Evolutionary conservation across 2,888 invertebrate species (phyloP).

Genomic region (Idaea aversata): DNA sequence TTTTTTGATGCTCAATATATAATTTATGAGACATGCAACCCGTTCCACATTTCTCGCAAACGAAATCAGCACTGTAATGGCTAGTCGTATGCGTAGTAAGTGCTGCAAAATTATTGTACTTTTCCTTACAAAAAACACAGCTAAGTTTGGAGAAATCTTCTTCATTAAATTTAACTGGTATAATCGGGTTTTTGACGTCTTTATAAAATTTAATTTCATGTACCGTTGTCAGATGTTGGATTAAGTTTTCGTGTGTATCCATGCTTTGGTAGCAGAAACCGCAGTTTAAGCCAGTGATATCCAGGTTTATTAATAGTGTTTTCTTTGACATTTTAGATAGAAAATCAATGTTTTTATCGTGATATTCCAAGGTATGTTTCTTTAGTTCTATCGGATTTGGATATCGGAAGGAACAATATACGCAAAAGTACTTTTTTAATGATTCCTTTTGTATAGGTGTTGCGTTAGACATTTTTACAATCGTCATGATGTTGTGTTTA

Average conservation of each 20-base stretch:
- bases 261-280: constrained; percentile 16
- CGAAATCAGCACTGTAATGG: too few relatives aligned
- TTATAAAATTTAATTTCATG: too few relatives aligned
- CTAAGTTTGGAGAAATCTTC: too few relatives aligned
- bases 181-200: too few relatives aligned
- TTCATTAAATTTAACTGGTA: too few relatives aligned
- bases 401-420: constrained; percentile 36
- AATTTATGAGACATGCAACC: too few relatives aligned
- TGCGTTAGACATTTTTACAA: constrained; percentile 35
- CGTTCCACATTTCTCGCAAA: too few relatives aligned
- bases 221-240: constrained; percentile 16
- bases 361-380: constrained; percentile 33
- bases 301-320: constrained; percentile 13
- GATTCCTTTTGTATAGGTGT: constrained; percentile 39
- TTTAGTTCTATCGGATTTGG: constrained; percentile 38
- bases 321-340: constrained; percentile 13
- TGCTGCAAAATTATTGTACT: too few relatives aligned
- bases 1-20: too few relatives aligned
- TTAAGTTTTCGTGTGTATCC: constrained; percentile 15
- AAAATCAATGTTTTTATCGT: constrained; percentile 18
- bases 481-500: too few relatives aligned
- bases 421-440: constrained; percentile 39
- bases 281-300: constrained; percentile 23
- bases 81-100: too few relatives aligned
- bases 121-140: too few relatives aligned